Conservation (phyloP, 2,888 invertebrate species). For the Trimorus sp. region DNA sequence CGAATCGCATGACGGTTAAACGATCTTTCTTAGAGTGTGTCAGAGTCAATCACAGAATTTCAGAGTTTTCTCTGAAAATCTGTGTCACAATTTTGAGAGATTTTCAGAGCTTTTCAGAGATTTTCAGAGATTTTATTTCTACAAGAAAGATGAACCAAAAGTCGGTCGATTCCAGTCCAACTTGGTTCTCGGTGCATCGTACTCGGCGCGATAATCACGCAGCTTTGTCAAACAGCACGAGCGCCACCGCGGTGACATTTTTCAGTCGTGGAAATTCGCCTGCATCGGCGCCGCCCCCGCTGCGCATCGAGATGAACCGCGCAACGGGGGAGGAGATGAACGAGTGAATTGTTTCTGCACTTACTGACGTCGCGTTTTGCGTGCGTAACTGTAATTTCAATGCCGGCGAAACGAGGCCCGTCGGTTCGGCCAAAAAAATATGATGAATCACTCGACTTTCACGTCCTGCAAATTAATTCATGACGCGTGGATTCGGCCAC, state of each 20-base stretch:
- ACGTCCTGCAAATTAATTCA: constrained; percentile 33
- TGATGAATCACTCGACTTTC: constrained; percentile 45
- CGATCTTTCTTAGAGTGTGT: too few species aligned
- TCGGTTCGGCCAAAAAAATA: constrained; percentile 8
- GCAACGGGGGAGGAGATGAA: constrained; percentile 52
- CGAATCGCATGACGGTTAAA: too few species aligned
- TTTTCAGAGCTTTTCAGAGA: too few species aligned
- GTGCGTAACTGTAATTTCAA: constrained; percentile 33
- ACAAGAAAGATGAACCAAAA: too few species aligned
- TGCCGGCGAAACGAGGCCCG: constrained; percentile 5
- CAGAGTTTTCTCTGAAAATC: too few species aligned
- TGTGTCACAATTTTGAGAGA: too few species aligned
- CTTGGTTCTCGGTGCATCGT: too few species aligned
- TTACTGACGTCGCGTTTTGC: constrained; percentile 26
- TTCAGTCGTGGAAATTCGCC: constrained; percentile 41
- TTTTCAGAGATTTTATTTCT: too few species aligned
- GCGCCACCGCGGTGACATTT: constrained; percentile 34
- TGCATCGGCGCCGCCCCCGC: constrained; percentile 34
- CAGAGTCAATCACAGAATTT: too few species aligned
- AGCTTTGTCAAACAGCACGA: constrained; percentile 53
- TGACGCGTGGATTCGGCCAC: constrained; percentile 14
- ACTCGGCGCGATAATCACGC: constrained; percentile 20
- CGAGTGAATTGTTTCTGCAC: constrained; percentile 49
- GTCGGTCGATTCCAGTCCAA: too few species aligned
- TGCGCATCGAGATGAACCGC: constrained; percentile 51